Evolutionary conservation across 2,113 vertebrate species (phyloP), one percentile per base, ranked within the genome.

Genomic region (Daphoenositta chrysoptera): DNA sequence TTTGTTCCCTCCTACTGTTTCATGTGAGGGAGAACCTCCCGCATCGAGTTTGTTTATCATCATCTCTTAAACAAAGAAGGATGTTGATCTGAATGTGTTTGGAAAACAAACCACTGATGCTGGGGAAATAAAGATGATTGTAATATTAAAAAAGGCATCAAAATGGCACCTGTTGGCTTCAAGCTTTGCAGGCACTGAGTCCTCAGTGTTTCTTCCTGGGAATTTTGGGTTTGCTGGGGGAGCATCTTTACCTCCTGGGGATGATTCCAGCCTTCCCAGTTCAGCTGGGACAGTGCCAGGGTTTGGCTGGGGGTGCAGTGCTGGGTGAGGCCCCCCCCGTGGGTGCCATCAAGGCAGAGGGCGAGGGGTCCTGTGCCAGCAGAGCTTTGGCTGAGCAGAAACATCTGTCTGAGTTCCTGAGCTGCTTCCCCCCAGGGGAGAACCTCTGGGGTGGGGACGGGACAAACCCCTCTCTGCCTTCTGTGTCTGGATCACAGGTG

Each of bases 1-100:
- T 70, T 95, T 87, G 61, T 83, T 65, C 76, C 90, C 88, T 94
- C 92, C 87, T 20, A 7, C 86, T 83, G 83, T 56, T 95, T 83
- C 22, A 77, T 47, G 68, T 30, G 24, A 45, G 21, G 33, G 91
- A 81, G 71, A 92, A 6, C n/a, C 26, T 77, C 76, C 83, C 0
- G 0, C 22, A 2, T 40, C 2, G 79, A 91, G 84, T 81, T 82
- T 95, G 87, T 93, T 96, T 94, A 57, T 80, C 48, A 23, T 75
- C 5, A 0, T 75, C 60, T 71, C 83, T 68, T 88, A 84, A 95
- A 87, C 87, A 89, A 90, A 94, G 83, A 35, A 23, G 33, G 60
- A 87, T 56, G 80, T 31, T 70, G 76, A 39, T 70, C 44, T 81
- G 39, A 77, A 51, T 73, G 10, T 50, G 27, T 83, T 83, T 80